Percentiles rank a stretch among this genome's conserved stretches.
Conservation (phyloP, 35 echinoderm and acorn worm species). For the Anneissia japonica region DNA sequence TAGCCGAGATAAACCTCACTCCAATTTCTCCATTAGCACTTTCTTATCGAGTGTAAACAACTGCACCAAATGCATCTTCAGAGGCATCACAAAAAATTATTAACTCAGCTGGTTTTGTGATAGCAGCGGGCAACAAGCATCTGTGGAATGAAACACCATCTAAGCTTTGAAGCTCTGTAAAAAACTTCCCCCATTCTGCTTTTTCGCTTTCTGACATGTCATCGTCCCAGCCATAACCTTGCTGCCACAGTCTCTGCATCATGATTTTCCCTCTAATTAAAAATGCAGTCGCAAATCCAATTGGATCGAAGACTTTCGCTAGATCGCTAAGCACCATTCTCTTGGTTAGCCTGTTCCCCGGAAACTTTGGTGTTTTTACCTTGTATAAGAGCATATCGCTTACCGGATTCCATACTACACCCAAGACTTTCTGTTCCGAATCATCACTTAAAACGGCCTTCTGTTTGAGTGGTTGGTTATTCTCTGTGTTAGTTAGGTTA, state of each 20-base stretch:
- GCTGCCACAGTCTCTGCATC: conserved; percentile 51
- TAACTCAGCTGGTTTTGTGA: neutral
- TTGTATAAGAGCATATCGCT: conserved; percentile 34
- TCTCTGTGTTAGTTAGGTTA: neutral
- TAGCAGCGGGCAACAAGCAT: conserved; percentile 15
- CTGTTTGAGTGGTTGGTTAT: neutral
- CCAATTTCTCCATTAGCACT: neutral
- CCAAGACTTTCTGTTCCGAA: conserved; percentile 30
- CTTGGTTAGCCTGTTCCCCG: conserved; percentile 1
- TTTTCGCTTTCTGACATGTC: conserved; percentile 12
- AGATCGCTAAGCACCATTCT: too few species aligned
- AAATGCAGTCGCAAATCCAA: conserved; percentile 65
- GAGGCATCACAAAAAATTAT: conserved; percentile 63
- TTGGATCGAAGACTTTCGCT: too few species aligned
- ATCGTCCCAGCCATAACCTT: conserved; percentile 51
- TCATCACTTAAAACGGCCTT: neutral
- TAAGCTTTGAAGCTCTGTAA: conserved; percentile 41
- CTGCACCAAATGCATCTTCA: conserved; percentile 51
- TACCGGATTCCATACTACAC: conserved; percentile 41
- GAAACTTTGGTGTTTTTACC: neutral
- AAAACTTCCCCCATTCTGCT: conserved; percentile 19
- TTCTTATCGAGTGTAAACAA: conserved; percentile 42
- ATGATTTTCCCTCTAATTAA: conserved; percentile 52
- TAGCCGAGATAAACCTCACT: conserved; percentile 29
- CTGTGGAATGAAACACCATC: conserved; percentile 15